Conservation (phyloP, 2,113 vertebrate genomes). For the Petaurus breviceps region DNA sequence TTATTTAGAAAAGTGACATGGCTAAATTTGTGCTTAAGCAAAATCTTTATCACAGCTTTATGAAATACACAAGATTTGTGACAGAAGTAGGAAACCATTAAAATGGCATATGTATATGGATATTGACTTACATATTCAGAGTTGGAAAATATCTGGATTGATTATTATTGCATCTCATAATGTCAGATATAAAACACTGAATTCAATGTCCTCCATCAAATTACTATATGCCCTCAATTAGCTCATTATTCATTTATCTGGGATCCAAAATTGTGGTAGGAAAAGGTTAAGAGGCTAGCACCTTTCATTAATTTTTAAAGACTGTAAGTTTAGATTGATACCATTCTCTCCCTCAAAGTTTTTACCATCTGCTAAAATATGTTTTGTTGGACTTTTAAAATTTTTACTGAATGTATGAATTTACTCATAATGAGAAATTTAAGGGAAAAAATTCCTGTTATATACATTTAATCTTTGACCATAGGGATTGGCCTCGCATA, state of each 20-base stretch:
- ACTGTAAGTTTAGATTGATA: not conserved
- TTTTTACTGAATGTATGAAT: not conserved
- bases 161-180: not conserved
- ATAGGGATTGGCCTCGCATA: not conserved
- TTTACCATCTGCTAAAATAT: not conserved
- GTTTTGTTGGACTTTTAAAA: not conserved
- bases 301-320: not conserved
- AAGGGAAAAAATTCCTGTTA: not conserved
- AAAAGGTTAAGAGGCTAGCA: conserved; percentile 2
- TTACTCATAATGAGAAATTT: not conserved
- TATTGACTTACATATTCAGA: not conserved
- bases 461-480: not conserved
- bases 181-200: not conserved
- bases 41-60: not conserved
- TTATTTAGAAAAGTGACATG: not conserved
- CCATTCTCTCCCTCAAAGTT: not conserved
- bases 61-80: not conserved
- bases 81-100: not conserved
- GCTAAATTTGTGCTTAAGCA: not conserved
- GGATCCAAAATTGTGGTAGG: not conserved
- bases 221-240: not conserved
- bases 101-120: not conserved
- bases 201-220: not conserved
- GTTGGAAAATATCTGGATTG: not conserved
- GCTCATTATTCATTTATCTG: not conserved